phyloP scores from a whole-genome alignment of 2,113 vertebrate species.

The Calyptommatus sinebrachiatus region DNA sequence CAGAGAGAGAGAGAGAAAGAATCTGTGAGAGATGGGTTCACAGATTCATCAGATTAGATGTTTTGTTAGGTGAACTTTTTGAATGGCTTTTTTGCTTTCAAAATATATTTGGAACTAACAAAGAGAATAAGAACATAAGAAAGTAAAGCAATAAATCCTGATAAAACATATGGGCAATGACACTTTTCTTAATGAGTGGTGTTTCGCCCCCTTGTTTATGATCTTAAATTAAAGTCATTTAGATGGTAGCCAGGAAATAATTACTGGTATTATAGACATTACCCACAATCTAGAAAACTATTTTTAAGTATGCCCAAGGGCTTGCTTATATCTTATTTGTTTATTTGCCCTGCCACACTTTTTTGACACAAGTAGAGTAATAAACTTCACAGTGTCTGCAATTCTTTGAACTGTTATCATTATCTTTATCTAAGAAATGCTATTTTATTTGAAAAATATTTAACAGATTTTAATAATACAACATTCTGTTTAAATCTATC shows the following conservation, averaged over 20 bases:
- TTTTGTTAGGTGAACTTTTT: background rate
- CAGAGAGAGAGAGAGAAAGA: too few relatives aligned
- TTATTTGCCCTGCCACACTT: background rate
- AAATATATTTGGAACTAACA: background rate
- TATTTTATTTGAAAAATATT: background rate
- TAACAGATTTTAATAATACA: constrained; percentile 31
- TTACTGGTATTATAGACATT: background rate
- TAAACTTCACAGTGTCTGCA: background rate
- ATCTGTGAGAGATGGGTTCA: too few relatives aligned
- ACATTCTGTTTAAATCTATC: constrained; percentile 43
- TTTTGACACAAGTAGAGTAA: too few relatives aligned
- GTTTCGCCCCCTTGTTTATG: background rate
- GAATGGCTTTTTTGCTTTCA: background rate
- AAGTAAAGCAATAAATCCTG: background rate
- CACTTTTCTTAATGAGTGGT: background rate
- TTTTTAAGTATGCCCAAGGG: background rate
- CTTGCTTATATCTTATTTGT: background rate
- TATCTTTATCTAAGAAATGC: background rate
- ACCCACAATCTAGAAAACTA: background rate
- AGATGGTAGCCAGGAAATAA: background rate
- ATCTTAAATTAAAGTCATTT: constrained; percentile 5
- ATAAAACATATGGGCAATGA: background rate
- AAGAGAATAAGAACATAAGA: background rate
- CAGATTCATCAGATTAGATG: too few relatives aligned
- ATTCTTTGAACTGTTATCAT: background rate